Evolutionary conservation across 2,113 vertebrate species (phyloP).

Genomic region (Pseudorectes ferrugineus): DNA sequence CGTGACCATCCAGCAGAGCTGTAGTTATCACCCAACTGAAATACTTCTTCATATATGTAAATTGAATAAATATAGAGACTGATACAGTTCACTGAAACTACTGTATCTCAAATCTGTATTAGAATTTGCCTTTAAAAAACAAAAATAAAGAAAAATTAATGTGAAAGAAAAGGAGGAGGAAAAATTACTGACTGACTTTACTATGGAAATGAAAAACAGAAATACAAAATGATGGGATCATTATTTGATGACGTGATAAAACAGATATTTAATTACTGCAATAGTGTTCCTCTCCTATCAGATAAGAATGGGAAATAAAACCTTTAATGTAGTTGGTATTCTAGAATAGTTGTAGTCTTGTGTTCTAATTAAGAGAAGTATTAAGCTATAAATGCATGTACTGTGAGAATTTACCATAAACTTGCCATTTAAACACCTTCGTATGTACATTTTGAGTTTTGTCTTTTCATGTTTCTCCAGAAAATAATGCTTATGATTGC

Average conservation of each 20-base stretch:
- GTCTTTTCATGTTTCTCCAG: neutral
- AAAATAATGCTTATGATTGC: neutral
- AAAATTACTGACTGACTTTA: neutral
- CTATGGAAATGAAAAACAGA: slow-evolving; percentile 9
- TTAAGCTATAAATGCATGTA: neutral
- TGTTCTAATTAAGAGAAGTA: neutral
- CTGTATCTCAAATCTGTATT: neutral
- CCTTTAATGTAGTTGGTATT: neutral
- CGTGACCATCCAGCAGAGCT: neutral
- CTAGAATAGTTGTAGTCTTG: neutral
- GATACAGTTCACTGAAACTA: neutral
- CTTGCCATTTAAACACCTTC: neutral
- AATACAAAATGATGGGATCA: slow-evolving; percentile 5
- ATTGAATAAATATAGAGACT: neutral
- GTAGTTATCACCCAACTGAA: neutral
- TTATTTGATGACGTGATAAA: slow-evolving; percentile 33
- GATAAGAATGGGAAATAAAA: neutral
- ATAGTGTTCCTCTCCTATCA: neutral
- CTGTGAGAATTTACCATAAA: neutral
- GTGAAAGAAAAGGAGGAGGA: neutral
- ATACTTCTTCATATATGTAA: neutral
- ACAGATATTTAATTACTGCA: neutral
- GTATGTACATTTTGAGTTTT: neutral
- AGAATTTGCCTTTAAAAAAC: neutral
- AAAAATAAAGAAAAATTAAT: slow-evolving; percentile 8